Evolutionary conservation across 1,140 invertebrate species (phyloP).

Genomic region (Physella acuta): DNA sequence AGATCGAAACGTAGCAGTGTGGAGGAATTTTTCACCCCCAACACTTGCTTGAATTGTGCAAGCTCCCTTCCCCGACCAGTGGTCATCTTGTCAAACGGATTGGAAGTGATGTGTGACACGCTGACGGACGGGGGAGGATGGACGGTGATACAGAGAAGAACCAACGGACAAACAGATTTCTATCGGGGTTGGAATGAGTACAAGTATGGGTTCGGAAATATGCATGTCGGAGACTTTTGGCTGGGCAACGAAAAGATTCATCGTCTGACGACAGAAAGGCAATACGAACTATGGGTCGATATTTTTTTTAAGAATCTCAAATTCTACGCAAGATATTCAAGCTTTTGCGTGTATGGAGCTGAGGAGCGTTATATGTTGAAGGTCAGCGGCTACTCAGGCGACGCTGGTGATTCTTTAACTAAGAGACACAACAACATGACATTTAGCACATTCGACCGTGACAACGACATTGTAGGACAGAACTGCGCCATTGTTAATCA

Average conservation of each 20-base stretch:
- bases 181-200: no score
- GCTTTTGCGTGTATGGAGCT: background rate
- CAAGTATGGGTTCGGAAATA: background rate
- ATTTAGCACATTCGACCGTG: background rate
- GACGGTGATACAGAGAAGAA: no score
- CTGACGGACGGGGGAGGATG: no score
- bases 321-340: background rate
- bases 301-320: background rate
- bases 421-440: background rate
- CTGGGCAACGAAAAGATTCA: no score
- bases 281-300: background rate
- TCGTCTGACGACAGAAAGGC: no score
- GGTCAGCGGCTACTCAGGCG: background rate
- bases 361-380: background rate
- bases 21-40: no score
- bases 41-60: background rate
- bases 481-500: background rate
- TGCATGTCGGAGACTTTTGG: no score
- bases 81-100: background rate
- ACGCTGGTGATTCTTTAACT: background rate
- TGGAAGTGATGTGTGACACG: background rate
- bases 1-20: no score
- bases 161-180: no score
- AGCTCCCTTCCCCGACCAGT: background rate
- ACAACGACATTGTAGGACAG: background rate